Base-by-base conservation (phyloP, 2,888 invertebrate species). In the Theodoxus fluviatilis region DNA sequence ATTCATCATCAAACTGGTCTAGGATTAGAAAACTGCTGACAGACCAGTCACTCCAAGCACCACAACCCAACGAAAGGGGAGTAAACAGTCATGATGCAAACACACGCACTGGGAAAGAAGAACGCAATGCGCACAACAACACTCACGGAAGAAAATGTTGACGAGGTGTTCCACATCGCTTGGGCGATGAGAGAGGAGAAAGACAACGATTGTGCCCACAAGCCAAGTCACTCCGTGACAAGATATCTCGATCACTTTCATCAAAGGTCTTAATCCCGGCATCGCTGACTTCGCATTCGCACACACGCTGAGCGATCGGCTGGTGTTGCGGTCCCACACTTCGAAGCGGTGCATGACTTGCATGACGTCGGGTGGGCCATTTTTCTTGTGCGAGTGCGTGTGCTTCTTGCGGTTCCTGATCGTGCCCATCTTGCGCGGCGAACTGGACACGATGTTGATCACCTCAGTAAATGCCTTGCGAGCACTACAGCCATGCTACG, bases 201-300 rank as follows among this genome's bases (percentile, higher is more conserved):
- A 92, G 75, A 93, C 92, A 3, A 91, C 91, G 33, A 94, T 86
- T 91, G 93, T 93, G 33, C 91, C 90, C 6, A 91, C 90, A 66
- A 96, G 87, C 96, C 96, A 96, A 3, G 93, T 91, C 65, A 96
- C 90, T 9, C 96, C 96, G 89, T 96, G 94, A 82, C 96, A 95
- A 6, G 94, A 93, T 76, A 93, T 90, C 87, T 91, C 91, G n/a
- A 91, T 80, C 12, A 86, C 70, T 81, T 88, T 89, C 84, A 90
- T 89, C 74, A 90, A 84, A 0, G 87, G 84, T 75, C 87, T 85
- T 28, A 82, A 52, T 38, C 71, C 31, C 31, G 81, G 79, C 57
- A 79, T 67, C 0, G 75, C 52, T 0, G 82, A 79, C 22, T 77
- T 78, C 66, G 75, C 75, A 59, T 77, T 74, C 15, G 83, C 81